These are phyloP conservation scores for Lordiphosa mommai DNA, from an alignment of 1,140 invertebrate genomes.

Conservation along the genomic window DNA sequence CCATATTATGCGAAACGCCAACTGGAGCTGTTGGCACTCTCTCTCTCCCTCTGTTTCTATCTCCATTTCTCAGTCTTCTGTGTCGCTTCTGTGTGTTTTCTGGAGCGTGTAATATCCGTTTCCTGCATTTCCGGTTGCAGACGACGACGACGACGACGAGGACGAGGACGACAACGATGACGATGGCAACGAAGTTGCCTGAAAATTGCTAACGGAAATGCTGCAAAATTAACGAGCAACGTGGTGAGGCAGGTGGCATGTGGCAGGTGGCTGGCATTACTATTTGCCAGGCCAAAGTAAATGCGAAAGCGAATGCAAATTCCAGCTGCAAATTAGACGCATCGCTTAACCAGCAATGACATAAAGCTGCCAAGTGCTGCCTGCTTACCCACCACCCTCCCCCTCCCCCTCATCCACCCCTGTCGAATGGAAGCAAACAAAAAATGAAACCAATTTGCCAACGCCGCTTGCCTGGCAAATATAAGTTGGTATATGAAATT, in stretches of 20 bases:
- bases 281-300: constrained; percentile 19
- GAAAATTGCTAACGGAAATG: constrained; percentile 52
- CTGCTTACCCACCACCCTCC: constrained; percentile 14
- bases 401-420: neutral
- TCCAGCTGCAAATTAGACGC: constrained; percentile 72
- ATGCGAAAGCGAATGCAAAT: constrained; percentile 54
- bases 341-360: constrained; percentile 74
- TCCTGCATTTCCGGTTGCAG: constrained; percentile 39
- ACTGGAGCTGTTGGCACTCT: neutral
- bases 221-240: constrained; percentile 75
- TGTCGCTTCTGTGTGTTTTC: constrained; percentile 46
- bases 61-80: neutral
- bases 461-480: constrained; percentile 17
- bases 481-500: constrained; percentile 41
- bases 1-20: constrained; percentile 52
- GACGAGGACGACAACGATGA: neutral
- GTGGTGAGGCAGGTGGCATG: constrained; percentile 5
- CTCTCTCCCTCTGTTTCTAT: neutral
- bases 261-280: constrained; percentile 27
- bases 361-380: constrained; percentile 58
- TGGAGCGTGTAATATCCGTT: constrained; percentile 77
- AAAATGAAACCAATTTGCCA: constrained; percentile 3
- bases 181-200: neutral
- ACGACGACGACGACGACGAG: neutral
- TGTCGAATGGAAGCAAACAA: constrained; percentile 13